Evolutionary conservation across 2,888 invertebrate genomes (phyloP), one percentile per base, ranked within the genome.

Genomic region (Girardia tigrina): DNA sequence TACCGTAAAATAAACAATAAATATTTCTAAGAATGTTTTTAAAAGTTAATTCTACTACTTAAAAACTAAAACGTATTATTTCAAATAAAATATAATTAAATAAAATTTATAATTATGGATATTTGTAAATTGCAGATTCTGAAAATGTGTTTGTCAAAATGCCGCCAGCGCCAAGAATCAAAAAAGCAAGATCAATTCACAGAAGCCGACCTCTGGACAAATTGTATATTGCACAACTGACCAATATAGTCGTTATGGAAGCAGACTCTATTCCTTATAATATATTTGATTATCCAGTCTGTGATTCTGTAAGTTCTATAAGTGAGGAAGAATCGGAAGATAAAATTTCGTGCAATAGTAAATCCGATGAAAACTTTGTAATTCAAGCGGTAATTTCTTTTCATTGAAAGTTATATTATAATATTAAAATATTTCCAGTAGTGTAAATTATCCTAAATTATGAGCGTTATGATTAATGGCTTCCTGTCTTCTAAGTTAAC

Each of bases 261-360:
- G 6, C 56, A 20, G 23, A 56, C 23, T 8, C 56, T 2, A 56
- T 56, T 2, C n/a, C 56, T 12, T 56, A 29, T 20, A 72, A 72
- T n/a, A 72, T 72, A 28, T 72, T 72, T 29, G 73, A 72, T 16
- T 72, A 72, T n/a, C 73, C 73, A 2, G 73, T 72, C 28, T 72
- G 73, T 29, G 73, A 72, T 36, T 29, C 29, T n/a, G 36, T 72
- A 1, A 28, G 28, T 26, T 72, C 73, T 12, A 23, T 29, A 2
- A 72, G 73, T 29, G 29, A 72, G 2, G 36, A n/a, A 20, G 73
- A 72, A 8, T 56, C 56, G 23, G n/a, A 4, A 12, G 56, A 56
- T 4, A 56, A 56, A 56, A 20, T 56, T n/a, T 56, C 56, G n/a
- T 20, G 6, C 4, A 23, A 23, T 20, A 56, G 56, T 16, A 4